Percentiles rank a stretch among this genome's conserved stretches.
These are phyloP conservation scores for Geococcyx californianus DNA, from an alignment of 2,113 vertebrate genomes.

Conservation along the genomic window DNA sequence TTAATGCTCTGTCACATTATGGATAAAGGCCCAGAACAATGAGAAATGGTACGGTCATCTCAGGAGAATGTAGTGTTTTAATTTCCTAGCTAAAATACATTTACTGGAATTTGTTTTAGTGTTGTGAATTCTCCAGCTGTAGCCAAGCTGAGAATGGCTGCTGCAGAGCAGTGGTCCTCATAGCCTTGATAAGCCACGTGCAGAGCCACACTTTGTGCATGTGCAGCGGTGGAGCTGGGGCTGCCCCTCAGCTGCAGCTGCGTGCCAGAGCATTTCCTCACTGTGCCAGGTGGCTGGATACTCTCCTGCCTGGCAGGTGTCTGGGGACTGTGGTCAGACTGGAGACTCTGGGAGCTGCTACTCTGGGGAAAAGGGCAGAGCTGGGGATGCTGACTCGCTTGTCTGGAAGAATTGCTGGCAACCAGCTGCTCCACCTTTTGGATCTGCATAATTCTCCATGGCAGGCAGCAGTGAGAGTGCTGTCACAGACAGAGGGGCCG, in stretches of 20 bases:
- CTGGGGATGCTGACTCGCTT: neutral
- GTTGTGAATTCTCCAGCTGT: neutral
- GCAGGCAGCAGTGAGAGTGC: neutral
- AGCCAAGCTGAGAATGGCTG: neutral
- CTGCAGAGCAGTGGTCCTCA: neutral
- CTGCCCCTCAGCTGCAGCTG: neutral
- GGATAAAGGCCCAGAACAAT: neutral
- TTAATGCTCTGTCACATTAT: neutral
- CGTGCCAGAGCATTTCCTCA: neutral
- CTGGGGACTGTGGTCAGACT: neutral
- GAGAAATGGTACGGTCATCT: neutral
- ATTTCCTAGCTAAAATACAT: neutral
- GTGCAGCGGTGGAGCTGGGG: neutral
- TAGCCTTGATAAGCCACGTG: neutral
- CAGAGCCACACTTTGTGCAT: rapidly evolving
- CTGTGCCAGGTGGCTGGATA: rapidly evolving
- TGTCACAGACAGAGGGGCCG: neutral
- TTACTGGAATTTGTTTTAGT: neutral
- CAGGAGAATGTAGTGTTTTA: neutral
- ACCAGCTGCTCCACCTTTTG: neutral
- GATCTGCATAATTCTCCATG: neutral
- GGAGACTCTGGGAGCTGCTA: neutral
- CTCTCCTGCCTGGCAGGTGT: neutral
- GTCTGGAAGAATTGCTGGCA: neutral
- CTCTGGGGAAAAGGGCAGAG: neutral